Evolutionary conservation across 2,888 invertebrate genomes (phyloP).

Genomic region (Chironomus tentans): DNA sequence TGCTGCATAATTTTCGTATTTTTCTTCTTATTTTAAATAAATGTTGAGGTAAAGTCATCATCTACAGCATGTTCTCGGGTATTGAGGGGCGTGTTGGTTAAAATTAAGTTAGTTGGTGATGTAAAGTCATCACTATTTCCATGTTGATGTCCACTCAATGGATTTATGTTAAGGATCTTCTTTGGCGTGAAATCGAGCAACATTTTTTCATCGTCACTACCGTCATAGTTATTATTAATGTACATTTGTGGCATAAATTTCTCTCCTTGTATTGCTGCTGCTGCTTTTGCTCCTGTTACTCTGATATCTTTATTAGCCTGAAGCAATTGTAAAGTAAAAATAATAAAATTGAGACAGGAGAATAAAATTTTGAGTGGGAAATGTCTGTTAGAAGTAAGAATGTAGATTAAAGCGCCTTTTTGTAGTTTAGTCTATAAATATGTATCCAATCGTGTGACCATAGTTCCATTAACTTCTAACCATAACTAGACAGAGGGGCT

Average conservation of each 20-base stretch:
- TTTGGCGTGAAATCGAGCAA: not conserved
- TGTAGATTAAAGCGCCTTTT: too few relatives aligned
- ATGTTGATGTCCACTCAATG: not conserved
- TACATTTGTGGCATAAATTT: constrained; percentile 5
- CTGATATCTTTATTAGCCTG: constrained; percentile 26
- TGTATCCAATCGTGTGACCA: too few relatives aligned
- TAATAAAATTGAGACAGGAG: not conserved
- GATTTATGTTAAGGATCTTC: constrained; percentile 9
- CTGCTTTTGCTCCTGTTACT: not conserved
- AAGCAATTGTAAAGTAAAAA: not conserved
- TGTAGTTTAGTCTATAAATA: too few relatives aligned
- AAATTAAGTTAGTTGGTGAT: constrained; percentile 27
- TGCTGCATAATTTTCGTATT: not conserved
- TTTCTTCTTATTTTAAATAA: too few relatives aligned
- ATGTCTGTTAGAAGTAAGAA: not conserved
- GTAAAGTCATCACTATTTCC: not conserved
- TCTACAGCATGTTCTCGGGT: not conserved
- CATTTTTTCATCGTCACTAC: not conserved
- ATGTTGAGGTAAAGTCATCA: constrained; percentile 8
- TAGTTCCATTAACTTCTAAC: too few relatives aligned
- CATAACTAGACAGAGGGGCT: too few relatives aligned
- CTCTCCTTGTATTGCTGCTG: not conserved
- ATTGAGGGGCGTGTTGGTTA: constrained; percentile 16
- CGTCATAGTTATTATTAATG: not conserved
- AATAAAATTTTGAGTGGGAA: not conserved